Base-by-base conservation (phyloP, 92 coral and sea anemone genomes). In the Palythoa caribaeorum region DNA sequence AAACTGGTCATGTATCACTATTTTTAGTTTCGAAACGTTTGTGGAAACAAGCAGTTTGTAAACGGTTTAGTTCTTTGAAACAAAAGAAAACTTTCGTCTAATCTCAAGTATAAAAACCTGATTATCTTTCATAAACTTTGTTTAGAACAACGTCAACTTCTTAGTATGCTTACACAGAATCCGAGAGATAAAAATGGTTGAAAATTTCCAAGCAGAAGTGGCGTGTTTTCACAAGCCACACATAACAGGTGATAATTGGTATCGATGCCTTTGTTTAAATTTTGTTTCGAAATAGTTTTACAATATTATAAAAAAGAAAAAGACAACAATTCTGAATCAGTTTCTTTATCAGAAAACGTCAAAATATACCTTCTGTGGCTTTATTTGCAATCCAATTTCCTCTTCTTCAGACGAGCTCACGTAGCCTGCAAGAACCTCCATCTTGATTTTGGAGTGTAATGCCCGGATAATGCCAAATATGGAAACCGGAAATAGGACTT, bases 351-450 rank as follows among this genome's bases (percentile, higher is more conserved):
- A 39, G 17, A 13, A 81, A 44, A 21, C 20, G 40, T 5, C 1
- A n/a, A 3, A 13, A 44, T 15, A 66, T 81, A 81, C 86, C 86
- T 81, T 81, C 2, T 81, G 86, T n/a, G 86, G 86, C 19, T 71
- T 81, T 38, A 81, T 81, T 66, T 44, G 55, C 10, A 81, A 76
- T 68, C 86, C 86, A 66, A 81, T 40, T 81, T 81, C 86, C 86
- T 81, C 86, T 48, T 81, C 86, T 2, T 81, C 95, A 0, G 98
- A 92, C 6, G 99, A 97, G 85, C 97, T 93, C 10, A 96, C 96
- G 35, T 97, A 97, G 0, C 99, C 98, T 5, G 95, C 96, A 59
- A 94, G 90, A 53, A 89, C 96, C 83, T 96, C 99, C 99, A 95
- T 95, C 86, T 93, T 96, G 88, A 52, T 53, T 39, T 36, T 48